phyloP scores from a whole-genome alignment of 2,113 vertebrate genomes.

The Epinephelus moara region DNA sequence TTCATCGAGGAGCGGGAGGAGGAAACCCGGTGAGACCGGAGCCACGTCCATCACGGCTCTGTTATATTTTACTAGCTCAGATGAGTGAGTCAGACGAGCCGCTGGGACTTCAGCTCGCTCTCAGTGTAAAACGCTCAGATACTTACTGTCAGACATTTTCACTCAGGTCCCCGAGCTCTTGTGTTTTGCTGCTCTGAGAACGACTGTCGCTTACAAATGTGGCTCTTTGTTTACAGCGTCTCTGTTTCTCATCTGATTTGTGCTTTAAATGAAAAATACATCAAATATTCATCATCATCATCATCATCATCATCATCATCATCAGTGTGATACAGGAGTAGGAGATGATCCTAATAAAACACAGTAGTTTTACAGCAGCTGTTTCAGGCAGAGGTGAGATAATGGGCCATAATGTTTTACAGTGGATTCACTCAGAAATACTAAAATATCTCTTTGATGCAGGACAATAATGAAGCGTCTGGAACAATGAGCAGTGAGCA shows the following conservation, averaged over 20 bases:
- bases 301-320: not conserved
- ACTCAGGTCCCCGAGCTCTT: constrained; percentile 40
- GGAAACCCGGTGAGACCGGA: constrained; percentile 47
- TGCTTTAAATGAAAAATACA: constrained; percentile 25
- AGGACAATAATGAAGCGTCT: not conserved
- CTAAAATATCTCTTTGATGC: not conserved
- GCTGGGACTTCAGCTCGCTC: constrained; percentile 42
- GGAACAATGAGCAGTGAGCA: constrained; percentile 12
- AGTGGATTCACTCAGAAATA: constrained; percentile 1
- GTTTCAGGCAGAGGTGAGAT: not conserved
- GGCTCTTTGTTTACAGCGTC: constrained; percentile 29
- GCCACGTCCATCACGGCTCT: constrained; percentile 55
- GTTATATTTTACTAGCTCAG: constrained; percentile 43
- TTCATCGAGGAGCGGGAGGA: constrained; percentile 48
- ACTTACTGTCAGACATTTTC: constrained; percentile 47
- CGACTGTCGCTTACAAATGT: constrained; percentile 29
- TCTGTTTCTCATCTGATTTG: not conserved
- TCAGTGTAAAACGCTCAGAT: constrained; percentile 1
- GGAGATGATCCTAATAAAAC: not conserved
- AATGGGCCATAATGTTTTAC: constrained; percentile 4
- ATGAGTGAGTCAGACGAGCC: constrained; percentile 52
- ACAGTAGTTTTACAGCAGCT: not conserved
- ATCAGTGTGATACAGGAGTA: not conserved
- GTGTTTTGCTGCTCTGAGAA: constrained; percentile 8
- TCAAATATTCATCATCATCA: not conserved